A percentile compares a stretch with the other conserved stretches of the same genome.
phyloP scores from a whole-genome alignment of 2,888 invertebrate species.

The Diploptera punctata region DNA sequence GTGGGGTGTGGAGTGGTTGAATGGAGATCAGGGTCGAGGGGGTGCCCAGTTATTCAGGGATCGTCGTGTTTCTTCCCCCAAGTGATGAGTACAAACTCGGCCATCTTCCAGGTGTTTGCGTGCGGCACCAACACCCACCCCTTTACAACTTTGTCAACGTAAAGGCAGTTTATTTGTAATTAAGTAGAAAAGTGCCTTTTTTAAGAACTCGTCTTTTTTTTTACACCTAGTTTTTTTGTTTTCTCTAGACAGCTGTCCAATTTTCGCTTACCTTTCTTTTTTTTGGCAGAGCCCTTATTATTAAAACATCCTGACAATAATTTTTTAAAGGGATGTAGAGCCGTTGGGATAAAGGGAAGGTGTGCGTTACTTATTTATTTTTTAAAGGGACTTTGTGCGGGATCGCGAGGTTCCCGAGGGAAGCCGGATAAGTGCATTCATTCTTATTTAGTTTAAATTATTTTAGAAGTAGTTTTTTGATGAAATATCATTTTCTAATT shows the following conservation, averaged over 20 bases:
- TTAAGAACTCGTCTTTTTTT: slow-evolving; percentile 29
- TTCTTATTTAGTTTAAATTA: neutral
- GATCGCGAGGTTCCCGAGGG: neutral
- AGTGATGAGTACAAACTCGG: slow-evolving; percentile 31
- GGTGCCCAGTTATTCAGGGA: slow-evolving; percentile 8
- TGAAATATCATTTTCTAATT: slow-evolving; percentile 14
- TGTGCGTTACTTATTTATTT: no score
- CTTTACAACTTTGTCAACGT: slow-evolving; percentile 28
- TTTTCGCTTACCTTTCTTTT: slow-evolving; percentile 24
- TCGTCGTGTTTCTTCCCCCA: slow-evolving; percentile 29
- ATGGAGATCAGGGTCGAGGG: slow-evolving; percentile 27
- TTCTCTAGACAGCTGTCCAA: slow-evolving; percentile 28
- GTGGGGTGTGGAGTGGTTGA: slow-evolving; percentile 19
- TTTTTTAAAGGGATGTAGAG: slow-evolving; percentile 33
- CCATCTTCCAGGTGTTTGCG: slow-evolving; percentile 24
- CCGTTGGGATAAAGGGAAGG: slow-evolving; percentile 8
- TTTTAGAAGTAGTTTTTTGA: neutral
- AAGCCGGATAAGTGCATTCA: slow-evolving; percentile 18
- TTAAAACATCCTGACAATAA: slow-evolving; percentile 38
- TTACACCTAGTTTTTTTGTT: slow-evolving; percentile 25
- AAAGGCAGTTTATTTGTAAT: slow-evolving; percentile 37
- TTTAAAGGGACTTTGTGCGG: neutral
- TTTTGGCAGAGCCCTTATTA: slow-evolving; percentile 22
- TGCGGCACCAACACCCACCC: slow-evolving; percentile 29
- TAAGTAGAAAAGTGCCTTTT: slow-evolving; percentile 39